A percentile compares a stretch with the other conserved stretches of the same genome.
Evolutionary conservation across 2,888 invertebrate species (phyloP).

Genomic region (Chrysodeixis includens): DNA sequence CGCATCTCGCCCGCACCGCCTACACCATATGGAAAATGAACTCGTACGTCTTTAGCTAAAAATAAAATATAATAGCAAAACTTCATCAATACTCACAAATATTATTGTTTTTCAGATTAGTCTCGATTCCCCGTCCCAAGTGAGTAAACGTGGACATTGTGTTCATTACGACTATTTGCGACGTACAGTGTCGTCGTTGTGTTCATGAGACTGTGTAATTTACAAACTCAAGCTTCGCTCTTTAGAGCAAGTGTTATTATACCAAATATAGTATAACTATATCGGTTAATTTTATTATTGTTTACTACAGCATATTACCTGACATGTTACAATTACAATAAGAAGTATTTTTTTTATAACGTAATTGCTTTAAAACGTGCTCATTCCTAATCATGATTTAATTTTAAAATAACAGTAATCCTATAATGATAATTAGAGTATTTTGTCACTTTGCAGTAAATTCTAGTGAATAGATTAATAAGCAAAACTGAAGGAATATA

Average conservation of each 20-base stretch:
- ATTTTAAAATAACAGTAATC: conserved; percentile 48
- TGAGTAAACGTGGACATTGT: conserved; percentile 51
- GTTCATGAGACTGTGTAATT: conserved; percentile 56
- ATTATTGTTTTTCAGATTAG: conserved; percentile 61
- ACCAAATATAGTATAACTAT: conserved; percentile 56
- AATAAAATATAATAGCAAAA: not conserved
- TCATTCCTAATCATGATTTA: conserved; percentile 54
- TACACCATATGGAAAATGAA: conserved; percentile 67
- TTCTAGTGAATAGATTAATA: conserved; percentile 71
- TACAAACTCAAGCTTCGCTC: conserved; percentile 31
- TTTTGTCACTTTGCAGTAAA: conserved; percentile 65
- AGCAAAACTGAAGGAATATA: conserved; percentile 68
- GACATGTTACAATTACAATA: conserved; percentile 39
- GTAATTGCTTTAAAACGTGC: conserved; percentile 50
- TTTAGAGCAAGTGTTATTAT: conserved; percentile 42
- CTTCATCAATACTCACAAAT: not conserved
- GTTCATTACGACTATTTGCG: conserved; percentile 37
- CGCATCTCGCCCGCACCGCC: conserved; percentile 61
- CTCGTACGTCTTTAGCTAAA: conserved; percentile 57
- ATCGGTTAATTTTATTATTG: conserved; percentile 35
- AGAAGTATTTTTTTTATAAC: conserved; percentile 52
- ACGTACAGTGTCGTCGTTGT: conserved; percentile 52
- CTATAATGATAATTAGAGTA: conserved; percentile 44
- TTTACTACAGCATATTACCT: conserved; percentile 42
- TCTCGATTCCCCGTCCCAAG: conserved; percentile 52